Conservation (phyloP, 1,140 invertebrate genomes). For the Dendroctonus ponderosae region DNA sequence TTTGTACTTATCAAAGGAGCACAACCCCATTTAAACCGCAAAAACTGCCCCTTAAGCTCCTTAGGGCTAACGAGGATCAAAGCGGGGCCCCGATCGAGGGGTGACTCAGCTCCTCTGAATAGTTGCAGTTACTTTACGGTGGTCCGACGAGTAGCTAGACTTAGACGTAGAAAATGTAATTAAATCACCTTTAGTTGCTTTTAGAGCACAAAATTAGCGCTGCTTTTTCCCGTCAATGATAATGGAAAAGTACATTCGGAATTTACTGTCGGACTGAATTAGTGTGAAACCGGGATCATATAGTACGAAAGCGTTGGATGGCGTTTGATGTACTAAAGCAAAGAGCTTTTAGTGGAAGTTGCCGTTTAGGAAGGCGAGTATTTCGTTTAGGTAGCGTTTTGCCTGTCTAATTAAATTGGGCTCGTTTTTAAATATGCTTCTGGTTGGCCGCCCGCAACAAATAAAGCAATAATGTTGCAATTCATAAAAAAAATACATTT, state of each 20-base stretch:
- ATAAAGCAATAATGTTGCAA: too few relatives aligned
- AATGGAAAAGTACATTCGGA: too few relatives aligned
- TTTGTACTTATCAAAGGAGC: conserved; percentile 26
- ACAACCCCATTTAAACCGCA: conserved; percentile 21
- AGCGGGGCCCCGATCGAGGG: not conserved
- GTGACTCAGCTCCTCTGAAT: conserved; percentile 14
- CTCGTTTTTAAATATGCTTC: too few relatives aligned
- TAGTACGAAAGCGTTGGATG: not conserved
- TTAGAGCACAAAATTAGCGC: too few relatives aligned
- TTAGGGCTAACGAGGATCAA: conserved; percentile 28
- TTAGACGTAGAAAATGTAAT: not conserved
- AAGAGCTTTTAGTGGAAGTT: too few relatives aligned
- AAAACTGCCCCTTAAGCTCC: conserved; percentile 23
- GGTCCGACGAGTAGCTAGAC: conserved; percentile 1
- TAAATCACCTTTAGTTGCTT: not conserved
- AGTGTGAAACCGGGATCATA: not conserved
- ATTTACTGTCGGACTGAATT: not conserved
- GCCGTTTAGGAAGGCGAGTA: too few relatives aligned
- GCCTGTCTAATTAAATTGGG: too few relatives aligned
- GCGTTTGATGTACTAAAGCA: too few relatives aligned
- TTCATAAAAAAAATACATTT: too few relatives aligned
- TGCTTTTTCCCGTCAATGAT: too few relatives aligned
- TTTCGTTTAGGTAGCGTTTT: too few relatives aligned
- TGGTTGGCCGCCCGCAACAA: too few relatives aligned
- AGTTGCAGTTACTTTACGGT: conserved; percentile 11